These are phyloP conservation scores for Lordiphosa stackelbergi DNA, from an alignment of 1,140 invertebrate species.

Conservation along the genomic window DNA sequence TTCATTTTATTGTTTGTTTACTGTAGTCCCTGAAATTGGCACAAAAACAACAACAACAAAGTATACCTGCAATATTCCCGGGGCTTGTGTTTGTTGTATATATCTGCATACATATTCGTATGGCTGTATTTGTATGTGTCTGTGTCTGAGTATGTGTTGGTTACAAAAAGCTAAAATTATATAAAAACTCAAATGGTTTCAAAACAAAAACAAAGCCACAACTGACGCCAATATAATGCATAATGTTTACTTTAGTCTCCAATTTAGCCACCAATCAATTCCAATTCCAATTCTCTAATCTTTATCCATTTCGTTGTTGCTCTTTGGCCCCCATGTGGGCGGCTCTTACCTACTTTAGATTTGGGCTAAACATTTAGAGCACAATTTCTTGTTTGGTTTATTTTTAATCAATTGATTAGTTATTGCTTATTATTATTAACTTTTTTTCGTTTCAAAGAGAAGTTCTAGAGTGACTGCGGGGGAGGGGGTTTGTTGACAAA, in stretches of 20 bases:
- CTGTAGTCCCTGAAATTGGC: no score
- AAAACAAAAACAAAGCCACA: no score
- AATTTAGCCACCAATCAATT: neutral
- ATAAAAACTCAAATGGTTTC: neutral
- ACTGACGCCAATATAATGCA: no score
- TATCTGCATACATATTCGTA: neutral
- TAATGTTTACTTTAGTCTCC: neutral
- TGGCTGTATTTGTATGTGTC: neutral
- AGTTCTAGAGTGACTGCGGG: no score
- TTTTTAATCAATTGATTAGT: no score
- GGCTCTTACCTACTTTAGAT: conserved; percentile 2
- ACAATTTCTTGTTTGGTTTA: neutral
- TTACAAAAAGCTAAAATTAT: neutral
- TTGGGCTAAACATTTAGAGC: neutral
- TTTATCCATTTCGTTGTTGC: neutral
- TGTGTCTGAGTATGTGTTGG: neutral
- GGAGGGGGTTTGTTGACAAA: no score
- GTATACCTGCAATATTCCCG: no score
- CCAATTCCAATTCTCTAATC: neutral
- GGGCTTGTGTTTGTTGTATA: neutral
- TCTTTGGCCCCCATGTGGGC: neutral
- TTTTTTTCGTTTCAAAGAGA: no score
- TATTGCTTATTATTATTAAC: no score
- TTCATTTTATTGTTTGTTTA: no score
- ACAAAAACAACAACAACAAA: no score